Conservation (phyloP, 2,888 invertebrate species). For the Parascotia fuliginaria region DNA sequence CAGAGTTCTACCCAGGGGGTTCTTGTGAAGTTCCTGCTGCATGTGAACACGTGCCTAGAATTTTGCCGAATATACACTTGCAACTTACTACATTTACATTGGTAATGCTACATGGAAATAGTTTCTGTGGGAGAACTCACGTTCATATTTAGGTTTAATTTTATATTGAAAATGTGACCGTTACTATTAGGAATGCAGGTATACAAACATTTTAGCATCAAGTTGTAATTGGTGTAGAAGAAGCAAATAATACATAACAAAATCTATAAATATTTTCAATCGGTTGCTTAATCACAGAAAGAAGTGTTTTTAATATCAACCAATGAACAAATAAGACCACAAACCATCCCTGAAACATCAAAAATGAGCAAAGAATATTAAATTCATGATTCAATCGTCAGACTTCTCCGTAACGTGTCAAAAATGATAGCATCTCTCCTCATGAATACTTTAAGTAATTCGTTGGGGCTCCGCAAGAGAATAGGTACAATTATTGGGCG, state of each 20-base stretch:
- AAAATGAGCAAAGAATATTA: constrained; percentile 25
- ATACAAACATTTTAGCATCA: no score
- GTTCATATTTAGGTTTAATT: no score
- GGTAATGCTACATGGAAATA: constrained; percentile 10
- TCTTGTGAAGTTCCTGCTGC: constrained; percentile 33
- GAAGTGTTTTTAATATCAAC: no score
- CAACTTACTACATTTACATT: constrained; percentile 37
- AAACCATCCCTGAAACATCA: constrained; percentile 6
- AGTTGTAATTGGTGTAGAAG: no score
- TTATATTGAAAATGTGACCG: no score
- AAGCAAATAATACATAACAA: no score
- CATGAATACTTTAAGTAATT: constrained; percentile 47
- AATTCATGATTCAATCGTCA: constrained; percentile 35
- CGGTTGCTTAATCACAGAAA: no score
- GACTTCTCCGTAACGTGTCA: constrained; percentile 37
- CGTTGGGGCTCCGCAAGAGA: constrained; percentile 26
- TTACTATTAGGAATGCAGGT: no score
- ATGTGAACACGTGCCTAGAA: constrained; percentile 37
- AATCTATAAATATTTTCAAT: no score
- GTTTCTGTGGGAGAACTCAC: background rate
- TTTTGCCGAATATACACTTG: constrained; percentile 19
- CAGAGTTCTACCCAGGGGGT: constrained; percentile 13
- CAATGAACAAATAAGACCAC: background rate
- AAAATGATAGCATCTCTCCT: constrained; percentile 36
- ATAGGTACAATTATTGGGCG: constrained; percentile 49